Evolutionary conservation across 2,888 invertebrate species (phyloP), one percentile per base, ranked within the genome.

Genomic region (Hanleya hanleyi): DNA sequence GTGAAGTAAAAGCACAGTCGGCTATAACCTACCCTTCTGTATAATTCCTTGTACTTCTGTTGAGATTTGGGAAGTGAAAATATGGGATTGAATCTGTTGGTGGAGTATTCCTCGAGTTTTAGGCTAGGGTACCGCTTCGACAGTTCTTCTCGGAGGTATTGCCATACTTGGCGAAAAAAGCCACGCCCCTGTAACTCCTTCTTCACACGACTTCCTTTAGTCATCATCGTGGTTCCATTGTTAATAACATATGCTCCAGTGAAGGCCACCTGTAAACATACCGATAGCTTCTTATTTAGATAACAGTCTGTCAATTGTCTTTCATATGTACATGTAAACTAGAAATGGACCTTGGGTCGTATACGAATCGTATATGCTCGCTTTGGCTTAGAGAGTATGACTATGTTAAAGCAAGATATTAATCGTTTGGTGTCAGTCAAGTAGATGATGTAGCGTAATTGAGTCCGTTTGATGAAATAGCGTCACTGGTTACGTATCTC

Each of bases 211-310:
- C 57, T 57, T 26, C 57, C 57, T 57, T 57, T 57, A 15, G 57
- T 57, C 32, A 29, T 29, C 57, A 57, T 57, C 32, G 57, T 57
- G 15, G 22, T 22, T 1, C 57, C 57, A 57, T 26, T 26, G 29
- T 57, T 29, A 15, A 57, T 29, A 15, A 57, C 32, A 26, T 57
- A 57, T 29, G 57, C 57, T 4, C 57, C 57, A 4, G 32, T 32
- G 9, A 57, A 57, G 15, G 57, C 57, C 32, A 57, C 57, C 57
- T 57, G 57, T 1, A 57, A 57, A n/a, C n/a, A n/a, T n/a, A n/a
- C n/a, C n/a, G n/a, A n/a, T n/a, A n/a, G n/a, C n/a, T n/a, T n/a
- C n/a, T n/a, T n/a, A n/a, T n/a, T n/a, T n/a, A n/a, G n/a, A n/a
- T n/a, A n/a, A n/a, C n/a, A n/a, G n/a, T n/a, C n/a, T n/a, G n/a